Evolutionary conservation across 2,797 vertebrate species (phyloP).

Genomic region (Echiichthys vipera): DNA sequence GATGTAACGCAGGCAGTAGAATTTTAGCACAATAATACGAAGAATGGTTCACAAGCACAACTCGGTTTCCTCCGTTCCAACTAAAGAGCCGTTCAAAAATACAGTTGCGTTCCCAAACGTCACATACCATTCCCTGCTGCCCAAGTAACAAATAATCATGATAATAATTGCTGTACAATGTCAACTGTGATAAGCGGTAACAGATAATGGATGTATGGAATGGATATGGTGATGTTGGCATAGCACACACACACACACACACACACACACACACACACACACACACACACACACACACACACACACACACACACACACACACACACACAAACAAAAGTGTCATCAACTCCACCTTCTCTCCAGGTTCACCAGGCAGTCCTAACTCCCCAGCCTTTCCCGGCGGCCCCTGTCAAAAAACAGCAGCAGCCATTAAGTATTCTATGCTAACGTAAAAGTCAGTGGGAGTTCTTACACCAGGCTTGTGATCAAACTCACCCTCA

Average conservation of each 20-base stretch:
- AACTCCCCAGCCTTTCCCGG: constrained; percentile 75
- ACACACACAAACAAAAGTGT: background rate
- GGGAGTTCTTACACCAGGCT: constrained; percentile 14
- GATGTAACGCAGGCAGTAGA: no score
- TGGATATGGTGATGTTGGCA: background rate
- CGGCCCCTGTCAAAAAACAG: constrained; percentile 74
- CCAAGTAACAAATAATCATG: background rate
- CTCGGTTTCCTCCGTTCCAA: no score
- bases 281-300: background rate
- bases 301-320: background rate
- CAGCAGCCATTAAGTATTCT: constrained; percentile 33
- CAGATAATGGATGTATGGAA: no score
- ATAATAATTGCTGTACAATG: background rate
- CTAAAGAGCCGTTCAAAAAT: no score
- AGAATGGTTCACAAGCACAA: no score
- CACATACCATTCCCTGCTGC: background rate
- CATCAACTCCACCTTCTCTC: constrained; percentile 76
- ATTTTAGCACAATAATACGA: no score
- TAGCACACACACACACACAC: background rate
- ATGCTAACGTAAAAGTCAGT: constrained; percentile 27
- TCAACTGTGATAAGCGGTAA: no score
- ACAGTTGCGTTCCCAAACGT: no score
- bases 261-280: background rate
- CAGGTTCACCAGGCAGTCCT: constrained; percentile 79
- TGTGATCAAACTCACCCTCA: constrained; percentile 82